Evolutionary conservation across 53 echinoderm and acorn worm genomes (phyloP).

Genomic region (Henricia sp.): DNA sequence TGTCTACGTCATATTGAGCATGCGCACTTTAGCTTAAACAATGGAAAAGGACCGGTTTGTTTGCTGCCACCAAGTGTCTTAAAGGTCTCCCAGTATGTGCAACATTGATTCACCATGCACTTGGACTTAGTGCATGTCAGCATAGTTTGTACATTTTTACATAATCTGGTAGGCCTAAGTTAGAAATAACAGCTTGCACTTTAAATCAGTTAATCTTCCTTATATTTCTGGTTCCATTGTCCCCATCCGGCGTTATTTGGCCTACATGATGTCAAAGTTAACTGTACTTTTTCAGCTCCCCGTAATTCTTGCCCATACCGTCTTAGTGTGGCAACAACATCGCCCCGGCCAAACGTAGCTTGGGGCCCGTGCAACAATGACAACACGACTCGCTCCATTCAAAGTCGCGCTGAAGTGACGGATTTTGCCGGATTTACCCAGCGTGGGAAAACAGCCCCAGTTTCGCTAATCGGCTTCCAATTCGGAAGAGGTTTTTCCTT

Average conservation of each 20-base stretch:
- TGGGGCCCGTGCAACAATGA: conserved; percentile 15
- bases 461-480: conserved; percentile 39
- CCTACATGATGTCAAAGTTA: conserved; percentile 24
- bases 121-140: too few species aligned
- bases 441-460: conserved; percentile 63
- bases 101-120: too few species aligned
- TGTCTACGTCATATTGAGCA: too few species aligned
- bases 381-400: conserved; percentile 16
- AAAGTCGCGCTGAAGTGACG: conserved; percentile 41
- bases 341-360: conserved; percentile 7
- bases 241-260: conserved; percentile 32
- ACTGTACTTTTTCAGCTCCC: conserved; percentile 32
- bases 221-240: conserved; percentile 26
- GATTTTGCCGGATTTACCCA: conserved; percentile 52
- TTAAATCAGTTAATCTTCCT: conserved; percentile 40
- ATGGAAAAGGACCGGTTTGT: too few species aligned
- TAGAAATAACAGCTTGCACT: conserved; percentile 32
- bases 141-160: too few species aligned
- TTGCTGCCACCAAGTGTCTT: too few species aligned
- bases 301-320: background rate
- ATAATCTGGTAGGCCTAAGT: too few species aligned
- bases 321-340: conserved; percentile 33
- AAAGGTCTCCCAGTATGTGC: too few species aligned
- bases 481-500: conserved; percentile 39
- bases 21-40: too few species aligned